Evolutionary conservation across 2,797 vertebrate species (phyloP), one percentile per base, ranked within the genome.

Genomic region (Hippocampus kuda): DNA sequence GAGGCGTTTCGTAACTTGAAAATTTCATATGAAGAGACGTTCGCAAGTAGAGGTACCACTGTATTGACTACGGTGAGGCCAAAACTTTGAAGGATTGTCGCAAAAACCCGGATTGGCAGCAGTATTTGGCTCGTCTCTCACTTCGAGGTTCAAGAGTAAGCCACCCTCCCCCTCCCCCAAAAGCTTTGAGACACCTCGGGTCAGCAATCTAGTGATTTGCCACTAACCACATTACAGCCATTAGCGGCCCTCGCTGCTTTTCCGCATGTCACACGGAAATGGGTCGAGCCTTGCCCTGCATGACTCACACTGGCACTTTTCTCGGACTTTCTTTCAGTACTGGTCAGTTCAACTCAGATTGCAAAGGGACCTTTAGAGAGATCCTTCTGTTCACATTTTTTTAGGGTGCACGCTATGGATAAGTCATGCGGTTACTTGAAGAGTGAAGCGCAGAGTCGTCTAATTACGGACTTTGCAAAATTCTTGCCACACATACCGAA

Each of bases 151-250:
- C 79, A 68, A 71, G 60, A 81, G 69, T 71, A 72, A 84, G 80
- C 81, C 83, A n/a, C 83, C 82, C 71, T 77, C 81, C 83, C 83
- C 13, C 77, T 81, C 73, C 78, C 80, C 81, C 76, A 80, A 30
- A 79, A 87, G 84, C 79, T 61, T 8, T 15, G 71, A 83, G 87
- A 89, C 26, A 27, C 88, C 88, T 88, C 70, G 75, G 89, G 86
- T 89, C 89, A 91, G 86, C 86, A 86, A 89, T 90, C 85, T 84
- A 87, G 86, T 68, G 79, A 88, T 89, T 88, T 88, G 84, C 80
- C 84, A 84, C 88, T 90, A 90, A 91, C 89, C 85, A 84, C 85
- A 90, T 91, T 91, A 90, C 77, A 83, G 85, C 86, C 87, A 89
- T 91, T 91, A 90, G 87, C 76, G 86, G 84, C 80, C 84, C 85